These are phyloP conservation scores for Drosophila oshimai DNA, from an alignment of 1,140 invertebrate genomes.

Conservation along the genomic window DNA sequence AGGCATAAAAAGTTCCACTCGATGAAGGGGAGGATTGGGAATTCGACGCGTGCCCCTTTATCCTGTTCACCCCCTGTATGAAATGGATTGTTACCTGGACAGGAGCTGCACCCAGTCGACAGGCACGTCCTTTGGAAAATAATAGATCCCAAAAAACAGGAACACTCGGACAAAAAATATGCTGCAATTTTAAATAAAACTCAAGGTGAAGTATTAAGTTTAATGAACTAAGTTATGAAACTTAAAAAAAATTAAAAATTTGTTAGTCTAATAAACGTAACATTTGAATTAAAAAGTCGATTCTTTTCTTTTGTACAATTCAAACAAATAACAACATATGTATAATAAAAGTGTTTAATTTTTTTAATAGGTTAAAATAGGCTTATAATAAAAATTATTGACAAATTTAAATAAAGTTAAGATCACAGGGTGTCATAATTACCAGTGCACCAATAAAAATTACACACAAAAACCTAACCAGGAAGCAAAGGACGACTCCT, in stretches of 20 bases:
- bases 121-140: slow-evolving; percentile 72
- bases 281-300: no score
- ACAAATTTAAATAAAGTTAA: no score
- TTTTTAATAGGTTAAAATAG: no score
- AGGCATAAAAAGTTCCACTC: slow-evolving; percentile 64
- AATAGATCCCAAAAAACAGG: slow-evolving; percentile 13
- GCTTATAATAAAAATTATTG: no score
- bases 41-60: slow-evolving; percentile 53
- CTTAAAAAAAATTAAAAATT: no score
- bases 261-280: no score
- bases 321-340: no score
- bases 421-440: not conserved
- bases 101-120: slow-evolving; percentile 68
- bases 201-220: no score
- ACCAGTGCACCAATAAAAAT: slow-evolving; percentile 42
- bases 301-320: no score
- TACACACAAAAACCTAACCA: slow-evolving; percentile 7
- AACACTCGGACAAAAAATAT: slow-evolving; percentile 11
- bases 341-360: no score
- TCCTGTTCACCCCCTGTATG: not conserved
- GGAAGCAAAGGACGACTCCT: slow-evolving; percentile 54
- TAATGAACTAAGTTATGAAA: not conserved
- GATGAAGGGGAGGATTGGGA: slow-evolving; percentile 55
- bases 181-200: not conserved
- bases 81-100: slow-evolving; percentile 42